These are phyloP conservation scores for Bugulina stolonifera DNA, from an alignment of 2,888 invertebrate species.

Conservation along the genomic window DNA sequence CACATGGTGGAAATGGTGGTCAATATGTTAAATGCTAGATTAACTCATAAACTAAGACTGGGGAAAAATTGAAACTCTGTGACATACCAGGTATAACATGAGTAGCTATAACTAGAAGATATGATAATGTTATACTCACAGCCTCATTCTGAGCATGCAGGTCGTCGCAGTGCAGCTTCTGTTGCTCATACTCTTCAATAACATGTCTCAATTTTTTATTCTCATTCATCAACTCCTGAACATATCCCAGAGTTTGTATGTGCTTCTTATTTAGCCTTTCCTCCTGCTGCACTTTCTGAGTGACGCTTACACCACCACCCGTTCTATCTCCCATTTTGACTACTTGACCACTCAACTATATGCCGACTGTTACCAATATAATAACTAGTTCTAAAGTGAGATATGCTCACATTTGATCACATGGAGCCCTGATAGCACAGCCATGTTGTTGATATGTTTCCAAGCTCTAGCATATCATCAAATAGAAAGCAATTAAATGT, in stretches of 20 bases:
- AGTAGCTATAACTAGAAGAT: no score
- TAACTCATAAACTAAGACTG: no score
- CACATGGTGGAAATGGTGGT: no score
- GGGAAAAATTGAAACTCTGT: neutral
- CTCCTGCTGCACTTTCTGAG: constrained; percentile 17
- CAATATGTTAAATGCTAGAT: no score
- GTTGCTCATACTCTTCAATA: constrained; percentile 12
- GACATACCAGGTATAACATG: no score
- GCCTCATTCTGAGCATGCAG: constrained; percentile 18
- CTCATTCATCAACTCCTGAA: constrained; percentile 21
- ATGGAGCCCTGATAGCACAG: no score
- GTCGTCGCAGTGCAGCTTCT: constrained; percentile 19
- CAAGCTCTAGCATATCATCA: neutral
- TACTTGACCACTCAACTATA: no score
- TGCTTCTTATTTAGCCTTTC: constrained; percentile 21
- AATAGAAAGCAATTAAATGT: no score
- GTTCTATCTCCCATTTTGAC: constrained; percentile 3
- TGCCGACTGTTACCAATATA: no score
- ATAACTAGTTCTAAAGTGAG: no score
- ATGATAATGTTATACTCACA: neutral
- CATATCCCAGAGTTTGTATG: constrained; percentile 17
- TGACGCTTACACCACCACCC: neutral
- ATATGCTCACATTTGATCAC: no score
- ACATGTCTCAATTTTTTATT: constrained; percentile 4
- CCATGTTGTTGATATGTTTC: neutral